These are phyloP conservation scores for Tokudaia muenninki DNA, from an alignment of 2,797 vertebrate species.

Conservation along the genomic window DNA sequence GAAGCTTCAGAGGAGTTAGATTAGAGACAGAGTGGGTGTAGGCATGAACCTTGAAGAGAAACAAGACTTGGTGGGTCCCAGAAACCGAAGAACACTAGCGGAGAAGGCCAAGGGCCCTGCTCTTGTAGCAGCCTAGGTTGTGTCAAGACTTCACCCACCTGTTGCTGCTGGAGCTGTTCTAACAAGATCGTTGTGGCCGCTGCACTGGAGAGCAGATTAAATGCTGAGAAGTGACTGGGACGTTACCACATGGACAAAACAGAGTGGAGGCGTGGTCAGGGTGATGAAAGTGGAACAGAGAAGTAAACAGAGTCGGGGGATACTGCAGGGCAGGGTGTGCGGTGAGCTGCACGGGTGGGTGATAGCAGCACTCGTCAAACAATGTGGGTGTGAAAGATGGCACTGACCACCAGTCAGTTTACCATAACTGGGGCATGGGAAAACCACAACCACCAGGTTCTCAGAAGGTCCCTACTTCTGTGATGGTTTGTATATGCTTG, in stretches of 20 bases:
- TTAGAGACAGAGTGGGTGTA: neutral
- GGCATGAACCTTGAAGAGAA: neutral
- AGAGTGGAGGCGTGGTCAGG: neutral
- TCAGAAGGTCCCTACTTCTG: neutral
- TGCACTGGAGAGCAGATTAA: neutral
- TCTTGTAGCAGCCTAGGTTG: neutral
- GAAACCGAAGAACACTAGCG: neutral
- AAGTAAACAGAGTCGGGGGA: neutral
- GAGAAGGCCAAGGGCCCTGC: neutral
- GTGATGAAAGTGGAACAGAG: neutral
- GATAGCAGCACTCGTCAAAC: neutral
- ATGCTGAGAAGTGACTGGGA: neutral
- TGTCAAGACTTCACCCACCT: neutral
- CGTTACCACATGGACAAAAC: neutral
- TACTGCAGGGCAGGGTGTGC: neutral
- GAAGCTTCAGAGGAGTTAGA: constrained; percentile 36
- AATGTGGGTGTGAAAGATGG: neutral
- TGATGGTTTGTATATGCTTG: neutral
- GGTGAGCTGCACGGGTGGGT: neutral
- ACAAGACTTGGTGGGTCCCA: neutral
- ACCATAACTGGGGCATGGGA: neutral
- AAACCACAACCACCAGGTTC: neutral
- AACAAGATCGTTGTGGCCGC: neutral
- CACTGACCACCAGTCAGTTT: neutral
- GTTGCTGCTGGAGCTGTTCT: neutral